Conservation (phyloP, 2,888 invertebrate species). For the Lithophane leautieri region DNA sequence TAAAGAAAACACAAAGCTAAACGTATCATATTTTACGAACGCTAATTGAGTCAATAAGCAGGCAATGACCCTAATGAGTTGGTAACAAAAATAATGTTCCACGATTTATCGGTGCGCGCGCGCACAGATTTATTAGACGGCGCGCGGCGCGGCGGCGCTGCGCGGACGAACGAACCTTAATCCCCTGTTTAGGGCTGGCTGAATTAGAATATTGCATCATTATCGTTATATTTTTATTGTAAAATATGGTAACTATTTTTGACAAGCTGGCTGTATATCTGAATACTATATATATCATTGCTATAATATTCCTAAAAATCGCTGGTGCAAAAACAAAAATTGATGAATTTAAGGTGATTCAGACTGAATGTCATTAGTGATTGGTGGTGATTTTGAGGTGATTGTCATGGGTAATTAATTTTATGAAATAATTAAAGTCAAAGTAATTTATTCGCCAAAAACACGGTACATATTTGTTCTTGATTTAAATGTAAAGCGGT, state of each 20-base stretch:
- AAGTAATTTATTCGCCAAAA: too few relatives aligned
- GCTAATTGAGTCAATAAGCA: slow-evolving; percentile 88
- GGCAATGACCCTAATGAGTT: slow-evolving; percentile 90
- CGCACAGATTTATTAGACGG: slow-evolving; percentile 87
- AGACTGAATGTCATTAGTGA: too few relatives aligned
- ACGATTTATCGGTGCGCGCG: slow-evolving; percentile 89
- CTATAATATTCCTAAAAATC: not conserved
- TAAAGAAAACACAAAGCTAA: slow-evolving; percentile 81
- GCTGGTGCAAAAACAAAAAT: not conserved
- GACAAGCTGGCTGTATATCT: not conserved
- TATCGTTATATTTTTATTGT: slow-evolving; percentile 11
- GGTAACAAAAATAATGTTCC: slow-evolving; percentile 89
- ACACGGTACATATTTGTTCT: too few relatives aligned
- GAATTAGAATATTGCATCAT: slow-evolving; percentile 46
- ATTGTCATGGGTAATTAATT: not conserved
- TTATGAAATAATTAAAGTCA: not conserved
- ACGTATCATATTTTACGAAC: slow-evolving; percentile 82
- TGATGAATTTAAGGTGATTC: not conserved
- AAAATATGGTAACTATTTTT: not conserved
- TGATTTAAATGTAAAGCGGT: not conserved
- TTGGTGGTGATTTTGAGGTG: too few relatives aligned
- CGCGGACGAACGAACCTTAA: slow-evolving; percentile 79
- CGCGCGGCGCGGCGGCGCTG: slow-evolving; percentile 74
- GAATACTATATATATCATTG: not conserved
- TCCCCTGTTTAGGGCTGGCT: slow-evolving; percentile 83